These are phyloP conservation scores for Rapana venosa DNA, from an alignment of 2,888 invertebrate genomes.

Conservation along the genomic window DNA sequence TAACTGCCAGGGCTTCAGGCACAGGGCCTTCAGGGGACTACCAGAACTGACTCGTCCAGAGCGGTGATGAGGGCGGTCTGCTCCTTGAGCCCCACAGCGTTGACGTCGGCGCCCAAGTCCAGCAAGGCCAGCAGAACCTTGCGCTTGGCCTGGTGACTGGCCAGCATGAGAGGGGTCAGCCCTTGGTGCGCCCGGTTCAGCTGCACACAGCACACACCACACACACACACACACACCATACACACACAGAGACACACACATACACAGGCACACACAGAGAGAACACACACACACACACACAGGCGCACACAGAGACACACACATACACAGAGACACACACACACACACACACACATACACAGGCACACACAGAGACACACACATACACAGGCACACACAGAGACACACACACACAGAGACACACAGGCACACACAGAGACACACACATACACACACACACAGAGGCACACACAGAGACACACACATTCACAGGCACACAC, in stretches of 20 bases:
- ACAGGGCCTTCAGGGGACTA: too few relatives aligned
- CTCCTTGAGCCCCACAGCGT: conserved; percentile 50
- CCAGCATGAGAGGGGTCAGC: conserved; percentile 58
- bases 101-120: conserved; percentile 50
- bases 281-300: background rate
- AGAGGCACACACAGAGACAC: background rate
- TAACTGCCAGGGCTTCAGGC: too few relatives aligned
- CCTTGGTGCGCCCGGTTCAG: conserved; percentile 14
- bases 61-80: conserved; percentile 58
- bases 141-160: conserved; percentile 56
- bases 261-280: background rate
- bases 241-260: background rate
- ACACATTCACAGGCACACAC: background rate
- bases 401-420: background rate
- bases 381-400: background rate
- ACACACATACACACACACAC: too few relatives aligned
- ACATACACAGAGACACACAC: too few relatives aligned
- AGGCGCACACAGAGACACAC: background rate
- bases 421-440: background rate
- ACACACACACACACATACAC: too few relatives aligned
- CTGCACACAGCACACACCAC: background rate
- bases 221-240: background rate
- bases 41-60: conserved; percentile 53
- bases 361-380: background rate
- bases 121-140: conserved; percentile 54